Percentiles rank a stretch among this genome's conserved stretches.
These are phyloP conservation scores for Myiopsitta monachus DNA, from an alignment of 2,113 vertebrate genomes.

Conservation along the genomic window DNA sequence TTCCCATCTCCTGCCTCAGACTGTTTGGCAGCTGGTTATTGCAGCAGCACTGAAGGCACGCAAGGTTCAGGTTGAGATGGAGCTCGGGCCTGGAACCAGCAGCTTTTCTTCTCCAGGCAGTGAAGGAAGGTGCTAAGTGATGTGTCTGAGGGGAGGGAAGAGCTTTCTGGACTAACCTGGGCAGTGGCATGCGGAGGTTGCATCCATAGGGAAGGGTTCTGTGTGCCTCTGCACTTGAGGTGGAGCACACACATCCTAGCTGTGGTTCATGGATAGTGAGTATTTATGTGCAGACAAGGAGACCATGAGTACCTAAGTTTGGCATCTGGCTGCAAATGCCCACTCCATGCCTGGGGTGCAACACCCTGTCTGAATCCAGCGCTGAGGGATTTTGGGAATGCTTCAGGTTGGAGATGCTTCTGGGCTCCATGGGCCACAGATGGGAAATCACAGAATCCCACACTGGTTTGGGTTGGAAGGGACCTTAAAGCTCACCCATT, in stretches of 20 bases:
- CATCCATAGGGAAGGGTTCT: accelerated
- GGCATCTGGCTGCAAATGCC: not conserved
- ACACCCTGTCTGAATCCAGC: not conserved
- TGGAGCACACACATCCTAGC: not conserved
- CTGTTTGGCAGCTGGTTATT: conserved; percentile 33
- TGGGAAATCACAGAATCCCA: not conserved
- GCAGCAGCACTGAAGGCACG: not conserved
- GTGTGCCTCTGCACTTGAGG: accelerated
- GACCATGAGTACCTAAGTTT: not conserved
- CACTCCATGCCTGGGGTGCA: not conserved
- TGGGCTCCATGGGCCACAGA: not conserved
- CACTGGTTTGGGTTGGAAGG: not conserved
- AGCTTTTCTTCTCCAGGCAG: not conserved
- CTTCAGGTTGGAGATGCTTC: not conserved
- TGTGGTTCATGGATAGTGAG: accelerated
- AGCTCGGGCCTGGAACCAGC: not conserved
- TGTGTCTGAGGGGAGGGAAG: not conserved
- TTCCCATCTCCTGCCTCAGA: not conserved
- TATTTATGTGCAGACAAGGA: not conserved
- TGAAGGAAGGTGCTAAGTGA: not conserved
- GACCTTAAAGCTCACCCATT: not conserved
- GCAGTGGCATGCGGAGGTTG: not conserved
- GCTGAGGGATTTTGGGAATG: not conserved
- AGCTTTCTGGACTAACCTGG: not conserved
- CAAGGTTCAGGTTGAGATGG: not conserved